phyloP scores from a whole-genome alignment of 2,797 vertebrate genomes.

The Lepidocolaptes lacrymiger region DNA sequence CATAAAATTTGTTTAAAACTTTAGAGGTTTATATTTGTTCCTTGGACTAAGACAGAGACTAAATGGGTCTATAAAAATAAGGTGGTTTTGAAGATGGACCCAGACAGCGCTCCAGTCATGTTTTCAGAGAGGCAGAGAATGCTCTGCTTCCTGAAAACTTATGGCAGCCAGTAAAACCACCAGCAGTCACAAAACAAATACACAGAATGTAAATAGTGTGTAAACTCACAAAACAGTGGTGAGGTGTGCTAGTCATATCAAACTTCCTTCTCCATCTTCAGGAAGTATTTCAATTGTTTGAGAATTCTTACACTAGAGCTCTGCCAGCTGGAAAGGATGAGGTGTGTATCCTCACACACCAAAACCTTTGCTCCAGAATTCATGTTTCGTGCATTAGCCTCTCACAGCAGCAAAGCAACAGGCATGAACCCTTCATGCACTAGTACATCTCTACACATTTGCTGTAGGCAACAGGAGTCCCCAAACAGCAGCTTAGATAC shows the following conservation, averaged over 20 bases:
- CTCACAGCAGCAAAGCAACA: background rate
- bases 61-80: background rate
- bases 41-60: background rate
- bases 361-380: background rate
- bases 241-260: background rate
- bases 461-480: background rate
- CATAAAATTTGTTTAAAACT: background rate
- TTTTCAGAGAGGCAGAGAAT: background rate
- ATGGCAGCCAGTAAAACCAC: background rate
- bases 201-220: background rate
- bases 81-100: background rate
- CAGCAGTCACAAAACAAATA: background rate
- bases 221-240: background rate
- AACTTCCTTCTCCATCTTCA: background rate
- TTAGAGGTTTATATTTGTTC: background rate
- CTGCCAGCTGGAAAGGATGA: background rate
- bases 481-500: background rate
- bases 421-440: background rate
- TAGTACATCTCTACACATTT: background rate
- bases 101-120: background rate
- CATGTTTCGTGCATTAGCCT: background rate
- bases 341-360: rapidly evolving
- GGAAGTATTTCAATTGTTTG: background rate
- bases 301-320: background rate
- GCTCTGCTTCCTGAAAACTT: background rate